Base-by-base conservation (phyloP, 1,140 invertebrate species). In the Ectropis grisescens region DNA sequence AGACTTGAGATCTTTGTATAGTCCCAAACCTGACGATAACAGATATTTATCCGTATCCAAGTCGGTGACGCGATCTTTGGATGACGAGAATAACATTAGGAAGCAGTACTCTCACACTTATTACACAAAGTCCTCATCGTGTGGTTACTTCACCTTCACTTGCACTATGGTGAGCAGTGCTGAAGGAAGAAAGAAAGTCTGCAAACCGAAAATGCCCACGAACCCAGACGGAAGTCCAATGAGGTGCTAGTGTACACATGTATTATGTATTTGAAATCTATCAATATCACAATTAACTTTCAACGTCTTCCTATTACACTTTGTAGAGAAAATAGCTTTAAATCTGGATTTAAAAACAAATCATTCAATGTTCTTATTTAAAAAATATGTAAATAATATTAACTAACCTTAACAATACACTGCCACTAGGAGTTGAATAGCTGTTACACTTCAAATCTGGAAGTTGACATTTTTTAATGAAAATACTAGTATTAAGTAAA, bases 141-240 rank as follows among this genome's bases (percentile, higher is more conserved):
- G 91, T 67, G 92, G 92, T 15, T 93, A 93, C 54, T 93, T 93
- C 46, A 93, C 91, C 2, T 93, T 93, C 60, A 89, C 90, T 0
- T 93, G 91, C 53, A 91, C 91, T 19, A 86, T 91, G 48, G 89
- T 91, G 2, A 89, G 90, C 51, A 89, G 90, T 8, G 86, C 88
- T 0, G 91, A 91, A 55, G 90, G 90, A 19, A 85, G 87, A 46
- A 90, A 88, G 26, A 93, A 93, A 68, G 88, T 93, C 15, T 94
- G 92, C 61, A 90, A 90, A 42, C 91, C 91, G 0, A 92, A 91
- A 53, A 65, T 79, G 13, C 79, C 78, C 3, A 71, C 51, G 3
- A 83, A 83, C 41, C 67, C 81, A 2, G 81, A 83, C 42, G 81
- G 81, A 13, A 67, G 72, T 15, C 82, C 78, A 23, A 80, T 82